Base-by-base conservation (phyloP, 2,797 vertebrate genomes). In the Hippoglossus hippoglossus region DNA sequence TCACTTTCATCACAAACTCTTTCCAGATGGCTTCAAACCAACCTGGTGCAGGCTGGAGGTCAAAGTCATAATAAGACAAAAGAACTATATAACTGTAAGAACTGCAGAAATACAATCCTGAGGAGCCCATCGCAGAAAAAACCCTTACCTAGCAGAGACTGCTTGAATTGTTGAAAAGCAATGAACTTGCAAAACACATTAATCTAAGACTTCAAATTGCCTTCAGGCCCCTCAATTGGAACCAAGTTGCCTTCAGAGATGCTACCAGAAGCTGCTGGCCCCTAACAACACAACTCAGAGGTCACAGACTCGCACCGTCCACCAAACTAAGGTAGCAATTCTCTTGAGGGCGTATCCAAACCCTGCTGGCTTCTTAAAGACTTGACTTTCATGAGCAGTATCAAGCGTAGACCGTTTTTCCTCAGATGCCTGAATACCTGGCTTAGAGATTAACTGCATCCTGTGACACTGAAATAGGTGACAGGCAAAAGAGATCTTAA, bases 361-460 rank as follows among this genome's bases (percentile, higher is more conserved):
- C 34, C 25, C 52, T 39, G 26, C 26, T 4, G 61, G 26, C 61
- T 73, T 68, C 51, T 25, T 21, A 22, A 15, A 15, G 46, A 61
- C 55, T 71, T 26, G 56, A 76, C 63, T 83, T 81, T 81, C 66
- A 67, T 62, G 63, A 73, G 65, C 59, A 44, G 19, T 78, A 81
- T 69, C 36, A 68, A 51, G 51, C 63, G 55, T 1, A 3, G 52
- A 34, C 13, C 24, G 36, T 63, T 75, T 68, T 49, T 34, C 54
- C 41, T 80, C 51, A 64, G 52, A 79, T 68, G 59, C 66, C 34
- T 34, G 66, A 11, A 22, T 10, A 67, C 52, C 39, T 52, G 66
- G 67, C 39, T 65, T 22, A 57, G 65, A 71, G 77, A 75, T 71
- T 59, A 31, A 54, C 24, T 49, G 63, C 34, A 39, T 76, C 67